Conservation (phyloP, 2,113 vertebrate species). For the Centropristis striata region DNA sequence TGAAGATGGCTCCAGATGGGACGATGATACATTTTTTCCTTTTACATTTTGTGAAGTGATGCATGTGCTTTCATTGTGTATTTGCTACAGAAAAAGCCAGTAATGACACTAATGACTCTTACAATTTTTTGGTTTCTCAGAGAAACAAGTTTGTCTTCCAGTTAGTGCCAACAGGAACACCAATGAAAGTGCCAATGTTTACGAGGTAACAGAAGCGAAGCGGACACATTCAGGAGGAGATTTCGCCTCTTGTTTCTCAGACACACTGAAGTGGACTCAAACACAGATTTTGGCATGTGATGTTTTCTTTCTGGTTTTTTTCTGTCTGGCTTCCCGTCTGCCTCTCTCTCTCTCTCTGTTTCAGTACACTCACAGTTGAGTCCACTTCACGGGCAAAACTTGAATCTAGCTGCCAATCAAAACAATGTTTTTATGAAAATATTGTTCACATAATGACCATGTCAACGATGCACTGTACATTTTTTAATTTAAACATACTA, state of each 20-base stretch:
- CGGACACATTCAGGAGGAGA: slow-evolving; percentile 37
- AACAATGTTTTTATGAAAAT: slow-evolving; percentile 19
- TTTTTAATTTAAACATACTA: slow-evolving; percentile 28
- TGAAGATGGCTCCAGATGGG: not conserved
- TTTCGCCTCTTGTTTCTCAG: slow-evolving; percentile 11
- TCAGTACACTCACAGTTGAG: not conserved
- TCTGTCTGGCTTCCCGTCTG: slow-evolving; percentile 17
- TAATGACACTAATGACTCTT: slow-evolving; percentile 13
- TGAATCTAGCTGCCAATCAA: slow-evolving; percentile 56
- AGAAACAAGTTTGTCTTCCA: slow-evolving; percentile 71
- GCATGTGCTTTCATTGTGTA: slow-evolving; percentile 56
- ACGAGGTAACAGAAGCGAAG: not conserved
- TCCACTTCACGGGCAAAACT: slow-evolving; percentile 44
- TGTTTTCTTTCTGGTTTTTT: slow-evolving; percentile 8
- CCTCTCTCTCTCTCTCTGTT: not conserved
- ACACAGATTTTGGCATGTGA: slow-evolving; percentile 30
- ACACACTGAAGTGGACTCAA: slow-evolving; percentile 40
- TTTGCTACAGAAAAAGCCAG: slow-evolving; percentile 7
- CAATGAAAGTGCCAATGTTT: slow-evolving; percentile 54
- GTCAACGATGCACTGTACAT: slow-evolving; percentile 19
- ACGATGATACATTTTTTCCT: not conserved
- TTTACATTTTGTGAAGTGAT: slow-evolving; percentile 11
- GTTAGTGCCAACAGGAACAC: slow-evolving; percentile 56
- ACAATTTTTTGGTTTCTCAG: slow-evolving; percentile 21
- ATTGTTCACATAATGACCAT: slow-evolving; percentile 20